phyloP scores from a whole-genome alignment of 1,140 invertebrate genomes.

The Leucophenga varia region DNA sequence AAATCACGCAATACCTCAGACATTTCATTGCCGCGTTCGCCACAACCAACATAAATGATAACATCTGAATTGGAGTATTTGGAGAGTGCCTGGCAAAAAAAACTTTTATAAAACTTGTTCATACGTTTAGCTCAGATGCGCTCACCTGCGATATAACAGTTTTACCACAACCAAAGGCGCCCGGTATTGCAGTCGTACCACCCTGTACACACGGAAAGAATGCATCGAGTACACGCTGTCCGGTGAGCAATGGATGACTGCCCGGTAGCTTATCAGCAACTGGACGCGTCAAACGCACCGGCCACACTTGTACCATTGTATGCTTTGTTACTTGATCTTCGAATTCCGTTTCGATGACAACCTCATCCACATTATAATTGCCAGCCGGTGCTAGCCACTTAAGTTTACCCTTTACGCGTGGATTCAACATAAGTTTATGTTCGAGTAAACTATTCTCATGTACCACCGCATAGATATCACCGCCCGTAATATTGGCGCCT shows the following conservation, averaged over 20 bases:
- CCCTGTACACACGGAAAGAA: constrained; percentile 98
- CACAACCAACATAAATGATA: constrained; percentile 97
- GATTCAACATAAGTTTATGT: constrained; percentile 93
- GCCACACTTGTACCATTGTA: constrained; percentile 93
- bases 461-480: constrained; percentile 93
- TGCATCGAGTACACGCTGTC: constrained; percentile 95
- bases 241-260: constrained; percentile 94
- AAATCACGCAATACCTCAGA: constrained; percentile 93
- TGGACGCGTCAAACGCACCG: constrained; percentile 92
- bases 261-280: constrained; percentile 95
- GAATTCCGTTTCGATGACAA: constrained; percentile 96
- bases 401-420: constrained; percentile 88
- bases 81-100: constrained; percentile 66
- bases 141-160: constrained; percentile 64
- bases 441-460: constrained; percentile 96
- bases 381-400: constrained; percentile 90
- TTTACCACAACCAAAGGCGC: constrained; percentile 75
- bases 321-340: constrained; percentile 88
- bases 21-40: constrained; percentile 86
- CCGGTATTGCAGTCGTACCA: constrained; percentile 98
- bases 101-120: background rate
- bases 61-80: constrained; percentile 99
- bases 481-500: constrained; percentile 92
- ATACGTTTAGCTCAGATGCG: background rate
- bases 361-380: constrained; percentile 90